Evolutionary conservation across 2,797 vertebrate genomes (phyloP), one percentile per base, ranked within the genome.

Genomic region (Trachops cirrhosus): DNA sequence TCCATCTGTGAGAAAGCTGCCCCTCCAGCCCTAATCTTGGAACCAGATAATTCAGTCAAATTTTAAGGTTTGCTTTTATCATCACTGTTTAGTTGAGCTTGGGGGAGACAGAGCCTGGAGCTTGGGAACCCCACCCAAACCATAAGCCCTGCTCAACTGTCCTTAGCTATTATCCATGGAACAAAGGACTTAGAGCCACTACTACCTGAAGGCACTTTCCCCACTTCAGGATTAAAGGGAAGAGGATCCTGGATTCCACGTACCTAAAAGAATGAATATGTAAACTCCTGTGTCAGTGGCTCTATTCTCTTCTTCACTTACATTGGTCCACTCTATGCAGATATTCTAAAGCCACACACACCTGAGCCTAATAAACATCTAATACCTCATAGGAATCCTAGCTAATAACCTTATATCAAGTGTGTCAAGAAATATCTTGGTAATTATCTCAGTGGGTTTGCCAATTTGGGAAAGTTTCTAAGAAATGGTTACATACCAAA

Each of bases 401-500:
- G 64, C 59, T 59, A 64, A 88, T 50, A 92, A 67, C 26, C 64
- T 71, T 54, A 78, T 64, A 7, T 84, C 67, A 94, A 87, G 87
- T 44, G 18, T 87, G 48, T 75, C 59, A 77, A 87, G 77, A 96
- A 91, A 83, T 93, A 78, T 48, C 84, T 88, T 84, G 39, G 46
- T n/a, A 48, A 18, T 85, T 74, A 78, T 29, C 64, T 85, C 34
- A 32, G 54, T 41, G 12, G 24, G 52, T 67, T 64, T 73, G 67
- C 71, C 84, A 73, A 41, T 92, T 92, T 29, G 73, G 57, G 46
- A 84, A 92, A 16, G 22, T 62, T 77, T 83, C 88, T 88, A 82
- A 91, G 71, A 92, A 85, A 74, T 79, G 29, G 62, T 84, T 85
- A 54, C 18, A 89, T 54, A 77, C 18, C 46, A 64, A 41, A 84